Percentiles rank a stretch among this genome's conserved stretches.
phyloP scores from a whole-genome alignment of 92 coral and sea anemone species.

The Nematostella vectensis region DNA sequence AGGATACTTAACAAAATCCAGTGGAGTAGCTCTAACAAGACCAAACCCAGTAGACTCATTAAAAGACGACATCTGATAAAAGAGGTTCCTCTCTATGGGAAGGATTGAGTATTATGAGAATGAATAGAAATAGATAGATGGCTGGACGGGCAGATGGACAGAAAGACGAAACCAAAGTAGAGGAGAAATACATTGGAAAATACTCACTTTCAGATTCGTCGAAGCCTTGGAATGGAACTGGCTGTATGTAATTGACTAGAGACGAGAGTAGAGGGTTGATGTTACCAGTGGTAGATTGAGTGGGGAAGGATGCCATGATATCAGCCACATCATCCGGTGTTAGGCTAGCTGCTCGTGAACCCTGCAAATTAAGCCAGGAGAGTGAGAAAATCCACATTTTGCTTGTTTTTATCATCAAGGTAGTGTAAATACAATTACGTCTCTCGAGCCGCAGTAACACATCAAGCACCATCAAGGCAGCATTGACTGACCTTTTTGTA shows the following conservation, averaged over 20 bases:
- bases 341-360: slow-evolving; percentile 71
- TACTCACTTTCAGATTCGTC: slow-evolving; percentile 93
- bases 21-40: slow-evolving; percentile 80
- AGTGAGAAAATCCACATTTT: too few relatives aligned
- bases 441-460: background rate
- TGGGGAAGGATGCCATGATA: slow-evolving; percentile 27
- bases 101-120: background rate
- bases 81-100: slow-evolving; percentile 39
- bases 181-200: too few relatives aligned
- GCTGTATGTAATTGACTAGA: slow-evolving; percentile 96
- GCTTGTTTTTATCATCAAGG: too few relatives aligned
- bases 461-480: background rate
- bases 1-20: slow-evolving; percentile 96
- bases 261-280: slow-evolving; percentile 82
- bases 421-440: too few relatives aligned
- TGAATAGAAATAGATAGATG: too few relatives aligned
- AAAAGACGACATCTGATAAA: slow-evolving; percentile 87
- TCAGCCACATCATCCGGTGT: slow-evolving; percentile 75
- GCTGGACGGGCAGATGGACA: too few relatives aligned
- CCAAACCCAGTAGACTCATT: slow-evolving; percentile 93
- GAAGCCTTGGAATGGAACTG: slow-evolving; percentile 90
- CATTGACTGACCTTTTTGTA: slow-evolving; percentile 51
- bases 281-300: slow-evolving; percentile 71
- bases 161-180: too few relatives aligned
- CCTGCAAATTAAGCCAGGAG: slow-evolving; percentile 14